Percentiles rank a stretch among this genome's conserved stretches.
Conservation (phyloP, 2,797 vertebrate species). For the Potorous gilbertii region DNA sequence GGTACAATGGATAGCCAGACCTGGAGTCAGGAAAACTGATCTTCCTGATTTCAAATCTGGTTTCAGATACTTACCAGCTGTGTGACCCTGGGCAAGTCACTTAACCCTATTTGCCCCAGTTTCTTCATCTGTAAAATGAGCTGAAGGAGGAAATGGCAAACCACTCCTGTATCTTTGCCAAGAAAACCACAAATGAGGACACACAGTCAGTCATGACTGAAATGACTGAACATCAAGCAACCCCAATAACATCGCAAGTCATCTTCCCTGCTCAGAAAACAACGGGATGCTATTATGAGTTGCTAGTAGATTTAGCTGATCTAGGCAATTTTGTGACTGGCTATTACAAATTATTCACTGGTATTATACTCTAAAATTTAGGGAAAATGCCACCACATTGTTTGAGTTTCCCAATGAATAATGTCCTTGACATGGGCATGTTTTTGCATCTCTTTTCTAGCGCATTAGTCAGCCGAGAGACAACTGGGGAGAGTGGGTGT, state of each 20-base stretch:
- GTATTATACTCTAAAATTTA: background rate
- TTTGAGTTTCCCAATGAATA: background rate
- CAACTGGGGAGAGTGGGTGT: background rate
- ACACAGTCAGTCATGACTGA: background rate
- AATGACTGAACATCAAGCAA: background rate
- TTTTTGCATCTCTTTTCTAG: background rate
- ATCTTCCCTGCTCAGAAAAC: background rate
- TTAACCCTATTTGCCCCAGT: background rate
- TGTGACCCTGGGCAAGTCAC: background rate
- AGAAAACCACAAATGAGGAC: background rate
- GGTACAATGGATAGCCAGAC: background rate
- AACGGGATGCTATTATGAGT: background rate
- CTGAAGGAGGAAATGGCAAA: background rate
- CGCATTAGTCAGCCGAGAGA: background rate
- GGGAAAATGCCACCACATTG: background rate
- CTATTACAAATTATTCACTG: background rate
- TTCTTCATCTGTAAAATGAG: background rate
- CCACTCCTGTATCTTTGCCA: background rate
- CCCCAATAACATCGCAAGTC: background rate
- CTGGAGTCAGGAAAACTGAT: background rate
- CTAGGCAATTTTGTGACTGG: background rate
- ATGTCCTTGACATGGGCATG: background rate
- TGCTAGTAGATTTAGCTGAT: background rate
- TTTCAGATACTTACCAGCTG: background rate
- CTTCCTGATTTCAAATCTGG: background rate